Base-by-base conservation (phyloP, 1,140 invertebrate genomes). In the Hylaeus anthracinus region DNA sequence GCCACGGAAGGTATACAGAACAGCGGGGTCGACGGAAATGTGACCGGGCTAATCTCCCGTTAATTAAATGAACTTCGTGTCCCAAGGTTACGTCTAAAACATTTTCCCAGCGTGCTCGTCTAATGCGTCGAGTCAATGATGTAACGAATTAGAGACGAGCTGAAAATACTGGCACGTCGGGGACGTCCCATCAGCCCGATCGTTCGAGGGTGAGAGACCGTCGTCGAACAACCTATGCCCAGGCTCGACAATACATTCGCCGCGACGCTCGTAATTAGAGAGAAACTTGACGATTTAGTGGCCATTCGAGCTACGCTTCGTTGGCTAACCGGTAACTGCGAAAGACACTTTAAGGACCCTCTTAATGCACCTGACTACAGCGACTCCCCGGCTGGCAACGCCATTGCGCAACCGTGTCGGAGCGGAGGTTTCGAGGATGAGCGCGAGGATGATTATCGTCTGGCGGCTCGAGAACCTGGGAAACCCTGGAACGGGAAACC, bases 1-100 rank as follows among this genome's bases (percentile, higher is more conserved):
- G 12, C 61, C 63, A 58, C 43, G 63, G 48, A 72, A 41, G 64
- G 63, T 55, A 45, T 12, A 15, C 41, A 15, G 81, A 48, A 14
- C n/a, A n/a, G 8, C 10, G 61, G 60, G 53, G 70, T 79, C 82
- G 61, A 81, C 83, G 81, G 75, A 83, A 84, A 88, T 79, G 80
- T 83, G 82, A 78, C 79, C 81, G 12, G 77, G 81, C 81, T 89
- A 89, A 90, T 90, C 88, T 88, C 74, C 69, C 82, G 86, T 89
- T 89, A 87, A 89, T 90, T 90, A 86, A 87, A 86, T 66, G 73
- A 86, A 73, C 72, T 55, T 60, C 61, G 39, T 48, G 12, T 65
- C 43, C 60, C 10, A 26, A 58, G 51, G 53, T 43, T n/a, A 45
- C 43, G 75, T 1, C 14, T 15, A 6, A 70, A 61, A 41, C 58